These are phyloP conservation scores for Vulpes ferrilata DNA, from an alignment of 2,113 vertebrate species.

Conservation along the genomic window DNA sequence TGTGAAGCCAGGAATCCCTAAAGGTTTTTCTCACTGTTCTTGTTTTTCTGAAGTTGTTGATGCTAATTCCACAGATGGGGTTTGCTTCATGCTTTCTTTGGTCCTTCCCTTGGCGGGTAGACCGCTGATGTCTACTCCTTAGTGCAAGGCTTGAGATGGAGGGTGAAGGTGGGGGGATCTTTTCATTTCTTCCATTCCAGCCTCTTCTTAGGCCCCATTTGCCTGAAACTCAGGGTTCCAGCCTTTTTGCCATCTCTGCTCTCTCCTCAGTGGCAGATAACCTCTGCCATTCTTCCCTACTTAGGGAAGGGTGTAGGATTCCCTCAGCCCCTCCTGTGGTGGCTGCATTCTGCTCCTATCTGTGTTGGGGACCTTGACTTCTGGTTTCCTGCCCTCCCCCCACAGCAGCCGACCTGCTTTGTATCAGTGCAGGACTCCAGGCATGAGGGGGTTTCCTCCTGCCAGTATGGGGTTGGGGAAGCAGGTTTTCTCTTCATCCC, in stretches of 20 bases:
- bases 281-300: neutral
- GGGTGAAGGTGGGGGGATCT: neutral
- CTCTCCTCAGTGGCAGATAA: neutral
- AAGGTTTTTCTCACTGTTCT: neutral
- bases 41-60: neutral
- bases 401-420: neutral
- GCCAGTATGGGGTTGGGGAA: neutral
- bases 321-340: no score
- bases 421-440: no score
- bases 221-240: neutral
- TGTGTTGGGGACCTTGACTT: neutral
- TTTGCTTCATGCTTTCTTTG: neutral
- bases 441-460: neutral
- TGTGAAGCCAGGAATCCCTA: neutral
- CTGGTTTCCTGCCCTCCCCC: neutral
- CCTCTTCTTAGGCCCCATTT: neutral
- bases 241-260: neutral
- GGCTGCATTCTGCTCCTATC: neutral
- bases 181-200: neutral
- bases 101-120: neutral
- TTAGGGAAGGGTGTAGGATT: neutral
- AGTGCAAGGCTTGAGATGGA: neutral
- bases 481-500: neutral
- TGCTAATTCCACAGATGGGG: neutral
- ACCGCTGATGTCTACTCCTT: neutral